Conservation (phyloP, 2,888 invertebrate species). For the Loripinus fragilis region DNA sequence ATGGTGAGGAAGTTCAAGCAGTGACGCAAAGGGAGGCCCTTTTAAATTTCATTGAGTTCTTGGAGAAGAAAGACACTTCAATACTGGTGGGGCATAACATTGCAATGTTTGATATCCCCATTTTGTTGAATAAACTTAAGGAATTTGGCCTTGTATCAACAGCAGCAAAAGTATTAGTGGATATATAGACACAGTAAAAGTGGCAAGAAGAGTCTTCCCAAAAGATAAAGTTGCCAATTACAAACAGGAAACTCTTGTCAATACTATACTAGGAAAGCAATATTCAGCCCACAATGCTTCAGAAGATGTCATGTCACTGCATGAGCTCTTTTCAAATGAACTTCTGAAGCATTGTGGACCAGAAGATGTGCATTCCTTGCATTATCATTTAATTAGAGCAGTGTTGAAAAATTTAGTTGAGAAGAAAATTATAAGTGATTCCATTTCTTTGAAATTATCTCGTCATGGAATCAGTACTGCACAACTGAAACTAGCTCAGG, state of each 20-base stretch:
- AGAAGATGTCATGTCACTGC: background rate
- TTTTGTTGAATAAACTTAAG: background rate
- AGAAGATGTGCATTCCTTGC: background rate
- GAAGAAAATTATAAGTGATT: too few species aligned
- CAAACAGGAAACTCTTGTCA: background rate
- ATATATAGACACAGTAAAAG: background rate
- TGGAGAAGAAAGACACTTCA: background rate
- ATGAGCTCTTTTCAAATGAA: background rate
- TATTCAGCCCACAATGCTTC: background rate
- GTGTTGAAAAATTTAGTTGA: background rate
- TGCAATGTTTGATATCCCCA: background rate
- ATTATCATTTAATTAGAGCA: background rate
- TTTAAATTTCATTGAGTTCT: background rate
- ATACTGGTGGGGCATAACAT: background rate
- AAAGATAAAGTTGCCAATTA: background rate
- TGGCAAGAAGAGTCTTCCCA: background rate
- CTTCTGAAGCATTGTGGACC: background rate
- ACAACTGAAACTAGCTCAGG: background rate
- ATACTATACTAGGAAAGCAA: background rate
- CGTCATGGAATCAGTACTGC: background rate
- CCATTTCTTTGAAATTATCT: too few species aligned
- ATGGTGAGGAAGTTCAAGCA: background rate
- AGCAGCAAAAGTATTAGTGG: background rate
- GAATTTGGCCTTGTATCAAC: background rate
- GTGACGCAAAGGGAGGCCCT: background rate